Conservation (phyloP, 2,888 invertebrate species). For the Dysmachus trigonus region DNA sequence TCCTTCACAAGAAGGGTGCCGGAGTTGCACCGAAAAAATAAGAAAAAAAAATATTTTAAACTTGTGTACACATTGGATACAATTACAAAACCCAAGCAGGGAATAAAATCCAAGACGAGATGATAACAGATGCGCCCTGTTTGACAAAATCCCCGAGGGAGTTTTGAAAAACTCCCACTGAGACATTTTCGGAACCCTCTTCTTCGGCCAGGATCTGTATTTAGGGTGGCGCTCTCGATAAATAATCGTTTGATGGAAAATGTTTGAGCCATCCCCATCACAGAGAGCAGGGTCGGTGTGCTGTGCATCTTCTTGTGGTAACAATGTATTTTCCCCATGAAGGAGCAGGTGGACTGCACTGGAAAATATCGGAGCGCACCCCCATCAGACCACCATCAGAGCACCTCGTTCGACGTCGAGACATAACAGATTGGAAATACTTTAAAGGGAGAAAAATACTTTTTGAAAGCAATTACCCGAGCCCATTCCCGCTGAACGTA, state of each 20-base stretch:
- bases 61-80: conserved; percentile 54
- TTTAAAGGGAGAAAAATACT: conserved; percentile 44
- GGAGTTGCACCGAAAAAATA: conserved; percentile 31
- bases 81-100: conserved; percentile 50
- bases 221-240: conserved; percentile 40
- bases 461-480: conserved; percentile 49
- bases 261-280: neutral
- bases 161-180: conserved; percentile 53
- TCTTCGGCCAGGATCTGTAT: neutral
- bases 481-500: conserved; percentile 45
- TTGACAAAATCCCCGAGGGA: conserved; percentile 54
- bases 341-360: conserved; percentile 32
- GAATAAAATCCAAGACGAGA: conserved; percentile 45
- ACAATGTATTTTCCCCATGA: conserved; percentile 23
- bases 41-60: conserved; percentile 46
- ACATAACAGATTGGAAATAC: conserved; percentile 21
- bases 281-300: neutral
- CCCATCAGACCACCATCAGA: neutral
- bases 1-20: conserved; percentile 31
- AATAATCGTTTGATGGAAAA: conserved; percentile 49
- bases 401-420: neutral
- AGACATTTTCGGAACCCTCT: conserved; percentile 50
- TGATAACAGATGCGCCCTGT: conserved; percentile 55
- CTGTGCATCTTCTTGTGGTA: conserved; percentile 33
- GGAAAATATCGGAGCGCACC: neutral